These are phyloP conservation scores for Erythrocercus mccallii DNA, from an alignment of 2,113 vertebrate species.

Conservation along the genomic window DNA sequence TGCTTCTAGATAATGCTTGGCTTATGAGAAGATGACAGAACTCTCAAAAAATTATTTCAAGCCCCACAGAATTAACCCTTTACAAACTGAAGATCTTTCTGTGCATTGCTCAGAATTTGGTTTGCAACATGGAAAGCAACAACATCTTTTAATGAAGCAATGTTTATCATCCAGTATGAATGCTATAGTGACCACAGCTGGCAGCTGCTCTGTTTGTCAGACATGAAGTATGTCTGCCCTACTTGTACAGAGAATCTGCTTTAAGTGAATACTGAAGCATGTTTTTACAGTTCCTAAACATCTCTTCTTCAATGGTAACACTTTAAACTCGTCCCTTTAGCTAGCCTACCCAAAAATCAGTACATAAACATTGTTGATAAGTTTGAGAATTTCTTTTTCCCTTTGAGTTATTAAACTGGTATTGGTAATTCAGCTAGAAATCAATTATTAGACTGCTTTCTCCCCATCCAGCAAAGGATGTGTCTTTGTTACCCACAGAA, in stretches of 20 bases:
- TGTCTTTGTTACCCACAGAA: not conserved
- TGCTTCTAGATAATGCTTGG: not conserved
- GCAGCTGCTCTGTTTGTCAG: constrained; percentile 20
- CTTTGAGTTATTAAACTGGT: not conserved
- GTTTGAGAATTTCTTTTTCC: not conserved
- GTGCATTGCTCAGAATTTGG: not conserved
- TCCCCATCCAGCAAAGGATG: not conserved
- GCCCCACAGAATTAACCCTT: not conserved
- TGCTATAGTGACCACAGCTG: not conserved
- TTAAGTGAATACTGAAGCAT: not conserved
- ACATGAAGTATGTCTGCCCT: not conserved
- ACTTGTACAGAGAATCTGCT: not conserved
- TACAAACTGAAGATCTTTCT: not conserved
- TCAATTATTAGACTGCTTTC: not conserved
- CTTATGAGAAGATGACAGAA: not conserved
- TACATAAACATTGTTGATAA: not conserved
- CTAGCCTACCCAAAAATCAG: not conserved
- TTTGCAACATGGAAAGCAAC: not conserved
- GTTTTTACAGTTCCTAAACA: not conserved
- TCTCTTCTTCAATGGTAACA: not conserved
- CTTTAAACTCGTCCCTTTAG: not conserved
- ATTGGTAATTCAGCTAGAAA: not conserved
- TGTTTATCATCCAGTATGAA: not conserved
- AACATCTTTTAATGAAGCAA: not conserved
- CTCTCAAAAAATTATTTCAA: not conserved